These are phyloP conservation scores for Cassiopea xamachana DNA, from an alignment of 30 jellyfish, hydroid and myxozoan genomes.

Conservation along the genomic window DNA sequence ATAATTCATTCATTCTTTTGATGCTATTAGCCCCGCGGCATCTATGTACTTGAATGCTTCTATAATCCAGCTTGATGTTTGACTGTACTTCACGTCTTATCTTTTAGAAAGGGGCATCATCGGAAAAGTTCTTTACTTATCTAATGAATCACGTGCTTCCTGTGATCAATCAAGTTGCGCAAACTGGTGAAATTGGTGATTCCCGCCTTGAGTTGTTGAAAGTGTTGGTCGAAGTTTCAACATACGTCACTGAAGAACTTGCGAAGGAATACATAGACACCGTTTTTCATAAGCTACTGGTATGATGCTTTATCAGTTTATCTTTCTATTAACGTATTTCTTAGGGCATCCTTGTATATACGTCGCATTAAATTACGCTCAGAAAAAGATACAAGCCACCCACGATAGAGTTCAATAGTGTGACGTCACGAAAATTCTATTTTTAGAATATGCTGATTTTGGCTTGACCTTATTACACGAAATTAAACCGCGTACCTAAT, in stretches of 20 bases:
- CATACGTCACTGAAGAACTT: conserved; percentile 81
- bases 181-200: conserved; percentile 90
- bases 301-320: conserved; percentile 1
- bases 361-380: no score
- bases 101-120: conserved; percentile 94
- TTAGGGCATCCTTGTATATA: no score
- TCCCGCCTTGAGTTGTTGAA: conserved; percentile 89
- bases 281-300: conserved; percentile 73
- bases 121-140: conserved; percentile 84
- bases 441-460: no score
- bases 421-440: no score
- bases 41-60: no score
- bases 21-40: no score
- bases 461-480: no score
- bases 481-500: no score
- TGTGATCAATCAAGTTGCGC: conserved; percentile 69
- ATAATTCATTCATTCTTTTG: no score
- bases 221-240: conserved; percentile 81
- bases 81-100: background rate
- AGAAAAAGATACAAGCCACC: no score
- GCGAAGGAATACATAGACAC: conserved; percentile 81
- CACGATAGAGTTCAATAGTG: no score
- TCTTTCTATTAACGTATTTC: no score
- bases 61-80: background rate
- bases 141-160: conserved; percentile 86